Conservation (phyloP, 2,888 invertebrate genomes). For the Saturnia pavonia region DNA sequence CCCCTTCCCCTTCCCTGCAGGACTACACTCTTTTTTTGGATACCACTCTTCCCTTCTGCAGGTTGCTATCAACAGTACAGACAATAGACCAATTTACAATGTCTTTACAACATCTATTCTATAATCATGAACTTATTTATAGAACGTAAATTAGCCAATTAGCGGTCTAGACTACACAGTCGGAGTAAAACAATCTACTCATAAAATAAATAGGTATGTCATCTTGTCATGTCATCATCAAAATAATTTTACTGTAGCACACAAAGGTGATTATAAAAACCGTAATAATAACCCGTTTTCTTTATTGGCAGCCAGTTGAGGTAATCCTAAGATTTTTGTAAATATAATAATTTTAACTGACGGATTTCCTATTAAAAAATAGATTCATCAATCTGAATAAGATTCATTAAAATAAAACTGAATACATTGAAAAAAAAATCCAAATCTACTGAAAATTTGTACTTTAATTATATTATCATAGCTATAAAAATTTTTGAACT, state of each 20-base stretch:
- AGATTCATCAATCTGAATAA: too few species aligned
- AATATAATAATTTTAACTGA: not conserved
- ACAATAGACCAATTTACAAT: conserved; percentile 45
- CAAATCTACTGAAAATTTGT: too few species aligned
- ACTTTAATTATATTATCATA: too few species aligned
- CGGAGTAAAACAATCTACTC: conserved; percentile 9
- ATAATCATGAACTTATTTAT: conserved; percentile 62
- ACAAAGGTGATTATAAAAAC: not conserved
- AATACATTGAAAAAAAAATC: too few species aligned
- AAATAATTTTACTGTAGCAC: not conserved
- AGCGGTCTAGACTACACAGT: conserved; percentile 29
- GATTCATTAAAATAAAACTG: too few species aligned
- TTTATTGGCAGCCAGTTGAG: not conserved
- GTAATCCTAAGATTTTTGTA: not conserved
- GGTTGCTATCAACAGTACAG: not conserved
- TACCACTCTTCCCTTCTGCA: not conserved
- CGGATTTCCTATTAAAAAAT: too few species aligned
- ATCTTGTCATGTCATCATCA: not conserved
- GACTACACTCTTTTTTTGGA: not conserved
- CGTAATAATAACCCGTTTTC: not conserved
- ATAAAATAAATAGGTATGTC: conserved; percentile 7
- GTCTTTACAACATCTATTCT: conserved; percentile 35
- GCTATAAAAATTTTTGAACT: too few species aligned
- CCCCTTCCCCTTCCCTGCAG: too few species aligned
- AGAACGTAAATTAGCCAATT: conserved; percentile 62